A percentile compares a stretch with the other conserved stretches of the same genome.
Conservation (phyloP, 2,888 invertebrate genomes). For the Philonicus albiceps region DNA sequence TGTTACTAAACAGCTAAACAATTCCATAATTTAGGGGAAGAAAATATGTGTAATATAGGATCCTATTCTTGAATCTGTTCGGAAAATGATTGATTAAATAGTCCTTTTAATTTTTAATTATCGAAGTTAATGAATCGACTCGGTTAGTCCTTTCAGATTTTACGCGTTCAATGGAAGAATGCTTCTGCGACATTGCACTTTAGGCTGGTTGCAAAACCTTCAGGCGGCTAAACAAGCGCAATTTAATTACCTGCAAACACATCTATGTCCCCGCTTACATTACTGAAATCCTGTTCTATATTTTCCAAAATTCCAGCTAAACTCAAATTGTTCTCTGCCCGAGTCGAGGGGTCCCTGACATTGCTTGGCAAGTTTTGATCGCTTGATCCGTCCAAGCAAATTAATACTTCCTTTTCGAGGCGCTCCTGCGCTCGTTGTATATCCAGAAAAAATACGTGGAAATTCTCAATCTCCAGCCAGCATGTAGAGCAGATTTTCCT, state of each 20-base stretch:
- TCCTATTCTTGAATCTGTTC: no score
- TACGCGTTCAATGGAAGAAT: no score
- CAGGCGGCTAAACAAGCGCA: background rate
- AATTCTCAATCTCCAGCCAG: conserved; percentile 46
- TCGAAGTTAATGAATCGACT: no score
- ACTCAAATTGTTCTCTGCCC: background rate
- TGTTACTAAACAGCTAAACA: no score
- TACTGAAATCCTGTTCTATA: conserved; percentile 42
- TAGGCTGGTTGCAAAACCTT: background rate
- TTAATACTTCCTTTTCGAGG: conserved; percentile 33
- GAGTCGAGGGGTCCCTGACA: background rate
- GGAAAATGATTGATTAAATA: no score
- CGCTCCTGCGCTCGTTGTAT: conserved; percentile 42
- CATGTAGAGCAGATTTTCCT: conserved; percentile 45
- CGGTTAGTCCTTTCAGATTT: no score
- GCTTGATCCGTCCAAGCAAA: background rate
- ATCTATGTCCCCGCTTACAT: conserved; percentile 45
- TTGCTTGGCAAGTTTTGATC: background rate
- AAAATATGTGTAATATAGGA: no score
- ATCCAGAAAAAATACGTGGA: conserved; percentile 45
- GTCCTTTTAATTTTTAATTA: no score
- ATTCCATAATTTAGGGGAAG: no score
- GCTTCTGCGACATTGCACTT: no score
- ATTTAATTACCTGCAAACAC: conserved; percentile 43
- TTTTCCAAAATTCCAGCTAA: background rate